Percentiles rank a stretch among this genome's conserved stretches.
These are phyloP conservation scores for Biston betularia DNA, from an alignment of 2,888 invertebrate species.

Conservation along the genomic window DNA sequence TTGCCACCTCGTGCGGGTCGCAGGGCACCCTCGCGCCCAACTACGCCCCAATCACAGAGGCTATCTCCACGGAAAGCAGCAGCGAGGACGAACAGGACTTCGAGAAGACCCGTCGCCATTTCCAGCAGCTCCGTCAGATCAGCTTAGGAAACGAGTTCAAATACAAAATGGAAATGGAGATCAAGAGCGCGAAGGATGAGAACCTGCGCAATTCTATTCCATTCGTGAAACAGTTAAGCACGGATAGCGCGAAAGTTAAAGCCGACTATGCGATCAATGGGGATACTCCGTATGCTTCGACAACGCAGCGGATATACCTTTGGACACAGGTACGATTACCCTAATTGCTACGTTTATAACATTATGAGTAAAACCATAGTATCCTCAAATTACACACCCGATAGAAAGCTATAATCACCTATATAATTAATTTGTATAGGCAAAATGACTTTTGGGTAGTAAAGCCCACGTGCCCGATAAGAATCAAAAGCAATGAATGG, in stretches of 20 bases:
- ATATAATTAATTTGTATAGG: conserved; percentile 19
- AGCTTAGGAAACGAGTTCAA: conserved; percentile 88
- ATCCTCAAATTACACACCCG: neutral
- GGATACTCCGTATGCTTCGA: conserved; percentile 78
- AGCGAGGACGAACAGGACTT: conserved; percentile 84
- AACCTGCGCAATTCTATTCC: conserved; percentile 87
- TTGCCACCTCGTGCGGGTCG: conserved; percentile 83
- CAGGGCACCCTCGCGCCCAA: conserved; percentile 78
- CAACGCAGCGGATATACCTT: conserved; percentile 83
- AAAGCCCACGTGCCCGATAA: conserved; percentile 44
- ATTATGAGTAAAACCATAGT: neutral
- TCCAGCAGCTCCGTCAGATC: conserved; percentile 87
- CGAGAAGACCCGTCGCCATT: conserved; percentile 85
- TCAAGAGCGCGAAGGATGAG: conserved; percentile 86
- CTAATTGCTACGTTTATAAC: neutral
- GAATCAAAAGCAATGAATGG: conserved; percentile 41
- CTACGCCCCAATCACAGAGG: conserved; percentile 77
- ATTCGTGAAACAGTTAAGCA: conserved; percentile 87
- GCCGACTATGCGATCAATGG: conserved; percentile 75
- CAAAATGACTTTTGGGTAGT: conserved; percentile 31
- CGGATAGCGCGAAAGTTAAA: conserved; percentile 86
- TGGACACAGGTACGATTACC: conserved; percentile 76
- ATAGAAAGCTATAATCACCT: neutral
- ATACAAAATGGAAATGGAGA: conserved; percentile 88
- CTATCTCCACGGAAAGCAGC: conserved; percentile 77